These are phyloP conservation scores for Aphidoletes aphidimyza DNA, from an alignment of 2,888 invertebrate species.

Conservation along the genomic window DNA sequence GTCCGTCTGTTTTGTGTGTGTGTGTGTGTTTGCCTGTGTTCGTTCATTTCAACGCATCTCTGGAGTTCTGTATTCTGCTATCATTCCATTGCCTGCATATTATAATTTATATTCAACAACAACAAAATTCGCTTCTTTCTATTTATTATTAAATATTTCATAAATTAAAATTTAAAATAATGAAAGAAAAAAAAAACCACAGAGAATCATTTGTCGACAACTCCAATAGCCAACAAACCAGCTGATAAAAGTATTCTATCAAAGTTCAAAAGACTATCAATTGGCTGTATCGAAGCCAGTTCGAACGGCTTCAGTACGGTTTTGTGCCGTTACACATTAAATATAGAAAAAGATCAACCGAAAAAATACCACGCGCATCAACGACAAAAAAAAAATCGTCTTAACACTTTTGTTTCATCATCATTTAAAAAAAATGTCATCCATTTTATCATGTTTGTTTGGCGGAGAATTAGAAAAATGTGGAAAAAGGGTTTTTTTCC, in stretches of 20 bases:
- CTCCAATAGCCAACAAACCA: not conserved
- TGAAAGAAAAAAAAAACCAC: too few species aligned
- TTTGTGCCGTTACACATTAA: too few species aligned
- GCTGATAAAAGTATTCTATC: conserved; percentile 38
- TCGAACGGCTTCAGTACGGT: not conserved
- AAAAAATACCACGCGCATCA: too few species aligned
- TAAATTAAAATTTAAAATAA: not conserved
- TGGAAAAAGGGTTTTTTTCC: too few species aligned
- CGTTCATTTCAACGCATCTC: not conserved
- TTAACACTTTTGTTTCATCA: too few species aligned
- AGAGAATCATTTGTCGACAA: not conserved
- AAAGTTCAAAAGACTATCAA: conserved; percentile 50
- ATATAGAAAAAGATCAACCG: not conserved
- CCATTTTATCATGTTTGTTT: too few species aligned
- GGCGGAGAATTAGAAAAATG: too few species aligned
- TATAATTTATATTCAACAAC: not conserved
- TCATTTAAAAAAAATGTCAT: too few species aligned
- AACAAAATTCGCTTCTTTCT: too few species aligned
- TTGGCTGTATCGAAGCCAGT: not conserved
- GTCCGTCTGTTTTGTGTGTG: not conserved
- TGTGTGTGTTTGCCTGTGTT: not conserved
- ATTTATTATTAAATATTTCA: not conserved
- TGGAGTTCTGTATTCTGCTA: not conserved
- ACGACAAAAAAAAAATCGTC: too few species aligned
- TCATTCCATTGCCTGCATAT: not conserved